phyloP scores from a whole-genome alignment of 2,888 invertebrate genomes.

The Conus canariensis region DNA sequence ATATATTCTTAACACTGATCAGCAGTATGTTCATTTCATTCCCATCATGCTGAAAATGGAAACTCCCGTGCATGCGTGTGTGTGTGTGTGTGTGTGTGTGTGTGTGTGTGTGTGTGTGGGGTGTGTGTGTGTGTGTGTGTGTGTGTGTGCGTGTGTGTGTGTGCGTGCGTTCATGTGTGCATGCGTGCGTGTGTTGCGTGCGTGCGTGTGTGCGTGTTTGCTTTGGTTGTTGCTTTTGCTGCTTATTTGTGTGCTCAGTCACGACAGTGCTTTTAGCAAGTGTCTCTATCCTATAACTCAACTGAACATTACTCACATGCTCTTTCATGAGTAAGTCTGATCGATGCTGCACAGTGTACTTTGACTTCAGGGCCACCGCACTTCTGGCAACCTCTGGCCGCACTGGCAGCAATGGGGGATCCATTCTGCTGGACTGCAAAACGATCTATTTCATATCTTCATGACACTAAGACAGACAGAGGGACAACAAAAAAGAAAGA shows the following conservation, averaged over 20 bases:
- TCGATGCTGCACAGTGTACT: slow-evolving; percentile 72
- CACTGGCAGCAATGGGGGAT: slow-evolving; percentile 15
- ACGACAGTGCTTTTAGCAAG: too few relatives aligned
- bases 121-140: background rate
- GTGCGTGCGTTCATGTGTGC: background rate
- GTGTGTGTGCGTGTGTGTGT: background rate
- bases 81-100: too few relatives aligned
- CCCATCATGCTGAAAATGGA: too few relatives aligned
- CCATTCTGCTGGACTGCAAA: slow-evolving; percentile 33
- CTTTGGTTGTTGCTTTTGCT: background rate
- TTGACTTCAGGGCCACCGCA: slow-evolving; percentile 65
- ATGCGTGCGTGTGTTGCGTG: background rate
- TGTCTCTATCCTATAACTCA: background rate
- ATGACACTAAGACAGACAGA: background rate
- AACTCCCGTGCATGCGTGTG: too few relatives aligned
- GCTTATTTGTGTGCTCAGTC: background rate
- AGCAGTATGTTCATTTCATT: too few relatives aligned
- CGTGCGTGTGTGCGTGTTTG: background rate
- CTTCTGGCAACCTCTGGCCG: slow-evolving; percentile 59
- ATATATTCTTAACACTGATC: too few relatives aligned
- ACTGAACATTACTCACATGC: slow-evolving; percentile 63
- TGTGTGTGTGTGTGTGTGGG: background rate
- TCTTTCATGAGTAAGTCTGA: slow-evolving; percentile 75
- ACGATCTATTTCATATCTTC: background rate
- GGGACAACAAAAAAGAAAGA: background rate